phyloP scores from a whole-genome alignment of 2,113 vertebrate genomes.

The Saimiri boliviensis region DNA sequence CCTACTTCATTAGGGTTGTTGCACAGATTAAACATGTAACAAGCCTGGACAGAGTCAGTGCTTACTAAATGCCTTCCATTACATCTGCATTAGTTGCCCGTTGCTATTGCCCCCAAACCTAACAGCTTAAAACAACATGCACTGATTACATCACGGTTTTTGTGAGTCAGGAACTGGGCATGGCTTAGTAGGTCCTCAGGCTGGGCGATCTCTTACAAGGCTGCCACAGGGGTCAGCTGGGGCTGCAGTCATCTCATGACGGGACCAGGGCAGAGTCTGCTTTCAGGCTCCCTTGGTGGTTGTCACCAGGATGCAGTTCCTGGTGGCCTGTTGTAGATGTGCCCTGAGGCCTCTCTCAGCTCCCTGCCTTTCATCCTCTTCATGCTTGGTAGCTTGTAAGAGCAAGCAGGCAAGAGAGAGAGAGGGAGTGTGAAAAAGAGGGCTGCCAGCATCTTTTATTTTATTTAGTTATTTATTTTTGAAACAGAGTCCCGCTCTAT shows the following conservation, averaged over 20 bases:
- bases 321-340: neutral
- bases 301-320: neutral
- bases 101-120: neutral
- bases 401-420: neutral
- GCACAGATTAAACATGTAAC: neutral
- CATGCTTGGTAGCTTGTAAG: neutral
- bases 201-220: neutral
- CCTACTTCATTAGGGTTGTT: neutral
- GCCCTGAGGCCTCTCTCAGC: neutral
- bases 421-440: neutral
- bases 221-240: neutral
- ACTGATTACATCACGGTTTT: neutral
- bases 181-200: neutral
- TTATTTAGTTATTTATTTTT: no score
- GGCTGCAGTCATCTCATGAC: neutral
- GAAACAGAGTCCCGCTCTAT: no score
- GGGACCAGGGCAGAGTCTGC: neutral
- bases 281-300: neutral
- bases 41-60: neutral
- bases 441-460: neutral
- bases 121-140: neutral
- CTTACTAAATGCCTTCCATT: neutral
- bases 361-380: neutral
- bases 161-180: neutral
- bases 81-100: no score